phyloP scores from a whole-genome alignment of 2,888 invertebrate species.

The Neelides folsomi region DNA sequence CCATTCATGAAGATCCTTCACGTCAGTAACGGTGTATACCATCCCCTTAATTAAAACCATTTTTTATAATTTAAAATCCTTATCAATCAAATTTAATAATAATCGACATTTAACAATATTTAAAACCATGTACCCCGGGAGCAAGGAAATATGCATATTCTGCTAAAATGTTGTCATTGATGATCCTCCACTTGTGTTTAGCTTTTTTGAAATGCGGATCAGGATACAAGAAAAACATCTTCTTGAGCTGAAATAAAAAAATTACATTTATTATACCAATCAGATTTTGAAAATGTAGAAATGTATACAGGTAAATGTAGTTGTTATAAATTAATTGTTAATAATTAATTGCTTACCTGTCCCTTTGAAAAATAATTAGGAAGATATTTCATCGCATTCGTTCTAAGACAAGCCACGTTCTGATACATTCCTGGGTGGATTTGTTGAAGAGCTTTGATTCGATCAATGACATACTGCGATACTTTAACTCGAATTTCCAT shows the following conservation, averaged over 20 bases:
- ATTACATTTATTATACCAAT: too few species aligned
- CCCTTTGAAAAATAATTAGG: conserved; percentile 93
- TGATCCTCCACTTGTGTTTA: conserved; percentile 98
- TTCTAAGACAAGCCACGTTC: conserved; percentile 87
- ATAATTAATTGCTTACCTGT: conserved; percentile 66
- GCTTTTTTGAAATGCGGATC: conserved; percentile 99
- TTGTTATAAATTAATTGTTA: too few species aligned
- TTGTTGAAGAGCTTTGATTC: conserved; percentile 70
- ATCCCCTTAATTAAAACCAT: conserved; percentile 51
- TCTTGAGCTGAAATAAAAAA: conserved; percentile 67
- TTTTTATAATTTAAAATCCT: background rate
- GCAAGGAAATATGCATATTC: conserved; percentile 92
- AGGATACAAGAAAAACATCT: conserved; percentile 97
- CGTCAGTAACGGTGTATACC: conserved; percentile 95
- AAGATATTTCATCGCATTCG: conserved; percentile 98
- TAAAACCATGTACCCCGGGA: conserved; percentile 50
- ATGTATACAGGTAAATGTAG: too few species aligned
- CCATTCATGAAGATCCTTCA: conserved; percentile 92
- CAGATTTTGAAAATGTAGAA: too few species aligned
- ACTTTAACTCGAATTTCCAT: conserved; percentile 98
- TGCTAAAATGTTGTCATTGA: conserved; percentile 78
- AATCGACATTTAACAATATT: background rate
- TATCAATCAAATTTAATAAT: background rate
- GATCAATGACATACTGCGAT: conserved; percentile 92
- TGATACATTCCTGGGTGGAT: conserved; percentile 63